These are phyloP conservation scores for Gorsachius goisagi DNA, from an alignment of 2,113 vertebrate species.

Conservation along the genomic window DNA sequence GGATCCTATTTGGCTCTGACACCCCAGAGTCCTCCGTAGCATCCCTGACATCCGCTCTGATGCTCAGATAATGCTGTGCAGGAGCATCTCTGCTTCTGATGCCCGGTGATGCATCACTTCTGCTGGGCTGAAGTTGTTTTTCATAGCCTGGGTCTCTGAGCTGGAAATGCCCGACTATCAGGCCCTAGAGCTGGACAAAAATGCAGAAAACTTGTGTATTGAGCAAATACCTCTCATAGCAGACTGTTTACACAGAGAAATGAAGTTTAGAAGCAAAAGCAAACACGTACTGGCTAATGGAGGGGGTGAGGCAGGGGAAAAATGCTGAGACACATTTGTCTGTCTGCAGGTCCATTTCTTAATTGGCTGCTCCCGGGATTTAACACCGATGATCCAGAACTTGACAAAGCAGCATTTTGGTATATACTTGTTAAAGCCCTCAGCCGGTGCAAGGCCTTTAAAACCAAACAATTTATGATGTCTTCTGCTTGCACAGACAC, in stretches of 20 bases:
- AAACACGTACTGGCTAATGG: neutral
- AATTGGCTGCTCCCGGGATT: slow-evolving; percentile 11
- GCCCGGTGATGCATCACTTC: accelerated
- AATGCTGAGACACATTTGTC: neutral
- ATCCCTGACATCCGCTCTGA: neutral
- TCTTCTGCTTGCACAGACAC: neutral
- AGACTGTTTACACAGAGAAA: slow-evolving; percentile 45
- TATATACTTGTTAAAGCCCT: neutral
- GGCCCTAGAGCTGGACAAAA: neutral
- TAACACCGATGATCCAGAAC: neutral
- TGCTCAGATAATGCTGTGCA: accelerated
- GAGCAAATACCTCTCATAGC: slow-evolving; percentile 32
- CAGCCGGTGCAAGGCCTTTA: neutral
- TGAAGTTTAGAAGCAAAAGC: slow-evolving; percentile 23
- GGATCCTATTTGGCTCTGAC: neutral
- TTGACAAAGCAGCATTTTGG: neutral
- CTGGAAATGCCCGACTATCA: neutral
- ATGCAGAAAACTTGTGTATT: slow-evolving; percentile 4
- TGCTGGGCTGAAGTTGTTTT: neutral
- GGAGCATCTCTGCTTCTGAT: neutral
- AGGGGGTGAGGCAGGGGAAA: neutral
- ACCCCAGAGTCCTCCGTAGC: neutral
- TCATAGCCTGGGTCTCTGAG: neutral
- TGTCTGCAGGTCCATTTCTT: neutral
- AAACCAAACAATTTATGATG: neutral